Conservation (phyloP, 2,888 invertebrate genomes). For the Ectemnius cavifrons region DNA sequence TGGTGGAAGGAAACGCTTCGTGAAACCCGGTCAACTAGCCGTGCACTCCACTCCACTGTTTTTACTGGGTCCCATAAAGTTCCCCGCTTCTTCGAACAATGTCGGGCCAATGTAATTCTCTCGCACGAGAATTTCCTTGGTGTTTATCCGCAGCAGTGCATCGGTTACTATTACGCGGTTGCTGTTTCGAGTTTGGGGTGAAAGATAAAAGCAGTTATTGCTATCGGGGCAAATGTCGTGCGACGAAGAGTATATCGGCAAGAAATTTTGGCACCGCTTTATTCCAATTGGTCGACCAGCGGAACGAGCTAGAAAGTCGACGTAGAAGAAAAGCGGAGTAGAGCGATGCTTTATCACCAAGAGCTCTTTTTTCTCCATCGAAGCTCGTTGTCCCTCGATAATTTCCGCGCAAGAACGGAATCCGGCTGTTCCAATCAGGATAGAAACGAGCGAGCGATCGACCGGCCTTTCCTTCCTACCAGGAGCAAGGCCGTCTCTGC, state of each 20-base stretch:
- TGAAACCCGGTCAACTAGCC: no score
- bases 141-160: no score
- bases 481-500: neutral
- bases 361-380: constrained; percentile 28
- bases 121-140: no score
- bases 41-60: no score
- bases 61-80: no score
- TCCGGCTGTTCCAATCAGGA: constrained; percentile 54
- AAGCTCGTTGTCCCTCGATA: constrained; percentile 54
- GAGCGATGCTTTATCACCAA: constrained; percentile 38
- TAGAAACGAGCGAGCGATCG: constrained; percentile 28
- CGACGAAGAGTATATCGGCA: constrained; percentile 13
- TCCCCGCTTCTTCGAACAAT: no score
- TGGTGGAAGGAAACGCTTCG: no score
- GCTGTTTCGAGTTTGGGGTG: neutral
- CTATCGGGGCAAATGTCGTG: constrained; percentile 12
- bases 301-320: neutral
- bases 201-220: neutral
- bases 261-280: constrained; percentile 14
- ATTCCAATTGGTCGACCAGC: constrained; percentile 3
- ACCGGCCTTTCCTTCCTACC: no score
- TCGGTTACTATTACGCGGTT: no score
- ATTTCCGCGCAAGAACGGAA: constrained; percentile 59
- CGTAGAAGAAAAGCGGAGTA: neutral
- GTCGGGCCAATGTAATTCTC: no score